Evolutionary conservation across 2,888 invertebrate genomes (phyloP).

Genomic region (Mermis nigrescens): DNA sequence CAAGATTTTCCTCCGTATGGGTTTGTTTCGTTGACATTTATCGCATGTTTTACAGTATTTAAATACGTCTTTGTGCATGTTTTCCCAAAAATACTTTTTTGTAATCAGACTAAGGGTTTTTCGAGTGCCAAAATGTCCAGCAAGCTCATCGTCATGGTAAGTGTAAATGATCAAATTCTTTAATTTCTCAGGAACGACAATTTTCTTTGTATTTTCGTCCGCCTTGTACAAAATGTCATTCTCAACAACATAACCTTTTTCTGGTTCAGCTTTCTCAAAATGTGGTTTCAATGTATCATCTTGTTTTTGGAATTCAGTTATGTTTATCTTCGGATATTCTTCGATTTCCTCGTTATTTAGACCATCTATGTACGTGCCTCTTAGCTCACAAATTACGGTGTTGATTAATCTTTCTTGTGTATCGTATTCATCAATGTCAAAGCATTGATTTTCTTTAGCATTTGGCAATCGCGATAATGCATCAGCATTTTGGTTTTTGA

Average conservation of each 20-base stretch:
- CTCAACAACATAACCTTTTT: too few species aligned
- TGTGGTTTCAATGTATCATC: too few species aligned
- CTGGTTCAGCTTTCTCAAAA: too few species aligned
- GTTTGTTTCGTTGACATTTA: neutral
- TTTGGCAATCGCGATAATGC: slow-evolving; percentile 14
- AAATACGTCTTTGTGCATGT: neutral
- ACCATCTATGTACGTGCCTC: too few species aligned
- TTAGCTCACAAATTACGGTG: too few species aligned
- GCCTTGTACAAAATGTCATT: too few species aligned
- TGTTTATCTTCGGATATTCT: too few species aligned
- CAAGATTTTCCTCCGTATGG: neutral
- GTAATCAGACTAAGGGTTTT: neutral
- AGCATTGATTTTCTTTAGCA: neutral
- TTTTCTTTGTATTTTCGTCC: too few species aligned
- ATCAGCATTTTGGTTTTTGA: neutral
- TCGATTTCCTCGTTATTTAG: too few species aligned
- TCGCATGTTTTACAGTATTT: neutral
- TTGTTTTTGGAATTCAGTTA: too few species aligned
- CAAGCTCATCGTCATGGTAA: neutral
- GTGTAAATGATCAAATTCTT: neutral
- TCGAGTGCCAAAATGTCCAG: neutral
- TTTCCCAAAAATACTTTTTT: neutral
- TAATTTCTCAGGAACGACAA: too few species aligned
- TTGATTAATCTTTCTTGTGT: too few species aligned
- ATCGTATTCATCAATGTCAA: neutral